Evolutionary conservation across 2,113 vertebrate species (phyloP).

Genomic region (Pao palembangensis): DNA sequence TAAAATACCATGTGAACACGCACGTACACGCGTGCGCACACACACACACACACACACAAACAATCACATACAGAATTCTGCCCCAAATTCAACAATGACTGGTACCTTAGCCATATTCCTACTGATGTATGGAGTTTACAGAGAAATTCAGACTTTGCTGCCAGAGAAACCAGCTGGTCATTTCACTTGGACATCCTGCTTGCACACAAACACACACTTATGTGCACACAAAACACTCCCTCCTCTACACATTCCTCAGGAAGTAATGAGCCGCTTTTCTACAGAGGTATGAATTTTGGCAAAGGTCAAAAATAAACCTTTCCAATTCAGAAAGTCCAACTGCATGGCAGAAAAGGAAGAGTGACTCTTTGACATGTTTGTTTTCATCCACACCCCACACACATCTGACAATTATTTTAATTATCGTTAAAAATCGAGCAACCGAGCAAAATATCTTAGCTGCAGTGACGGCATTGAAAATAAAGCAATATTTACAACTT

Average conservation of each 20-base stretch:
- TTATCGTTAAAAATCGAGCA: too few species aligned
- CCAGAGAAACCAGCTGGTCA: slow-evolving; percentile 53
- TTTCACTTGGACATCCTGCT: slow-evolving; percentile 46
- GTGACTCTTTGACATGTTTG: not conserved
- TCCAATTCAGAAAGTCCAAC: slow-evolving; percentile 26
- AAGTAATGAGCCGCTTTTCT: slow-evolving; percentile 55
- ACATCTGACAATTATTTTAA: too few species aligned
- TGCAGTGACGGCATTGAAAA: too few species aligned
- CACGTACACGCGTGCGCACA: slow-evolving; percentile 15
- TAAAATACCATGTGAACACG: slow-evolving; percentile 62
- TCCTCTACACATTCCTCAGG: slow-evolving; percentile 48
- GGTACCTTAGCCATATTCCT: slow-evolving; percentile 6
- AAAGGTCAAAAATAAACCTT: slow-evolving; percentile 30
- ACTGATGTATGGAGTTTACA: too few species aligned
- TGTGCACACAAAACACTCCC: slow-evolving; percentile 5
- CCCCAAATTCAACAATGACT: slow-evolving; percentile 35
- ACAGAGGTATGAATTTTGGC: slow-evolving; percentile 44
- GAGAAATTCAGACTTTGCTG: slow-evolving; percentile 14
- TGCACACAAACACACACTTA: slow-evolving; percentile 25
- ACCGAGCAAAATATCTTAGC: too few species aligned
- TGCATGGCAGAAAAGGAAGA: slow-evolving; percentile 22
- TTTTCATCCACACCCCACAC: not conserved
- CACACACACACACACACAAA: slow-evolving; percentile 15
- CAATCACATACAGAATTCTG: slow-evolving; percentile 18
- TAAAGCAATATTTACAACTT: too few species aligned